These are phyloP conservation scores for Miichthys miiuy DNA, from an alignment of 2,797 vertebrate species.

Conservation along the genomic window DNA sequence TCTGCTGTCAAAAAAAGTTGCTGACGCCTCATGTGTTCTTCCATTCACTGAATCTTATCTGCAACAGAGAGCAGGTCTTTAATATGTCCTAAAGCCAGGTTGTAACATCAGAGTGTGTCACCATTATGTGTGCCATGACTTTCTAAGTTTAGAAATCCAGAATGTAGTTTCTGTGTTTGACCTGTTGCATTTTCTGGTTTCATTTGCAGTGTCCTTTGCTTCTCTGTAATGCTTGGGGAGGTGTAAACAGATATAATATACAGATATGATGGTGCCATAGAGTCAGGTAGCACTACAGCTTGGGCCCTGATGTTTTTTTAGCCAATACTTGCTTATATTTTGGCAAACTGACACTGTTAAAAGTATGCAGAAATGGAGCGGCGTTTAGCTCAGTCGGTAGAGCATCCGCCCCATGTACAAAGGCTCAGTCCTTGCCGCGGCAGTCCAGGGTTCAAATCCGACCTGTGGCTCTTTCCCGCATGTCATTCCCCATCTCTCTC, in stretches of 20 bases:
- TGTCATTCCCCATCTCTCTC: too few relatives aligned
- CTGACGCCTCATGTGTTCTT: constrained; percentile 39
- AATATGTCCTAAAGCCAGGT: constrained; percentile 1
- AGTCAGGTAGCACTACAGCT: not conserved
- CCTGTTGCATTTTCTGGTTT: not conserved
- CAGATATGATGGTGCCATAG: too few relatives aligned
- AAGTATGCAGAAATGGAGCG: too few relatives aligned
- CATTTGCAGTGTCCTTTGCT: not conserved
- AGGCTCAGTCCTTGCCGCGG: too few relatives aligned
- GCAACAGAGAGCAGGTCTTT: constrained; percentile 23
- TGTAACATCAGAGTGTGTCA: not conserved
- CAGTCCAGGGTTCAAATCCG: too few relatives aligned
- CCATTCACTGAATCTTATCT: constrained; percentile 31
- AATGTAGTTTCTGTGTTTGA: not conserved
- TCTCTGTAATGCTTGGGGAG: not conserved
- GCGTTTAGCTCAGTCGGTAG: too few relatives aligned
- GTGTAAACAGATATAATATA: too few relatives aligned
- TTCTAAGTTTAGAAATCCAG: not conserved
- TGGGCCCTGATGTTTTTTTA: too few relatives aligned
- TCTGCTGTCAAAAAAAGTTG: constrained; percentile 52
- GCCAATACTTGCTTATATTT: not conserved
- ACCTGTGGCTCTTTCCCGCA: too few relatives aligned
- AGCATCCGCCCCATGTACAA: too few relatives aligned
- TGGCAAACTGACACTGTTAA: not conserved
- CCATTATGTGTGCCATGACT: not conserved